Conservation (phyloP, 2,797 vertebrate species). For the Cynodonichthys magdalenae region DNA sequence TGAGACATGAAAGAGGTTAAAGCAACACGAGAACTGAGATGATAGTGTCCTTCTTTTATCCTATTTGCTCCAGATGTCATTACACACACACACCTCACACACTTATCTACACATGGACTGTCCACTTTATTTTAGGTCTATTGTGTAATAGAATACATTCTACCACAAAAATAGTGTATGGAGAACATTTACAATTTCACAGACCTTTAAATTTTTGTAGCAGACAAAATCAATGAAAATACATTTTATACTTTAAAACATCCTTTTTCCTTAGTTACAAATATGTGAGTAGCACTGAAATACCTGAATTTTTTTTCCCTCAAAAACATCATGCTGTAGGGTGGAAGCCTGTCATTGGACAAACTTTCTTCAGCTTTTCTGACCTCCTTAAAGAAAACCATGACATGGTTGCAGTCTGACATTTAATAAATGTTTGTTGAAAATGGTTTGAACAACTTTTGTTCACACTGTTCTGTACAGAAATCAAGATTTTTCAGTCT, state of each 20-base stretch:
- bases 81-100: slow-evolving; percentile 54
- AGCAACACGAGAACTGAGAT: slow-evolving; percentile 63
- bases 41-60: slow-evolving; percentile 58
- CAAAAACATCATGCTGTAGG: too few species aligned
- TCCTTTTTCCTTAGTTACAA: too few species aligned
- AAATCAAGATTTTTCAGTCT: not conserved
- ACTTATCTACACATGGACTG: slow-evolving; percentile 13
- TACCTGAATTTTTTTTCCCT: too few species aligned
- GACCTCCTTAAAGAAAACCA: too few species aligned
- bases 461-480: too few species aligned
- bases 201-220: not conserved
- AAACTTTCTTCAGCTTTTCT: too few species aligned
- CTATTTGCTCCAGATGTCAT: slow-evolving; percentile 67
- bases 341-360: too few species aligned
- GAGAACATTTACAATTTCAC: slow-evolving; percentile 5
- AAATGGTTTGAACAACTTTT: too few species aligned
- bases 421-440: too few species aligned
- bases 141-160: slow-evolving; percentile 23
- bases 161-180: slow-evolving; percentile 6
- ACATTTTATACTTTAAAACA: not conserved
- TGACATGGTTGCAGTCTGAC: too few species aligned
- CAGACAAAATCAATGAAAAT: too few species aligned
- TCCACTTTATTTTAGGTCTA: slow-evolving; percentile 40
- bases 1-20: slow-evolving; percentile 77
- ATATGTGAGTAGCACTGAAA: too few species aligned